Base-by-base conservation (phyloP, 2,888 invertebrate genomes). In the Drosophila conformis region DNA sequence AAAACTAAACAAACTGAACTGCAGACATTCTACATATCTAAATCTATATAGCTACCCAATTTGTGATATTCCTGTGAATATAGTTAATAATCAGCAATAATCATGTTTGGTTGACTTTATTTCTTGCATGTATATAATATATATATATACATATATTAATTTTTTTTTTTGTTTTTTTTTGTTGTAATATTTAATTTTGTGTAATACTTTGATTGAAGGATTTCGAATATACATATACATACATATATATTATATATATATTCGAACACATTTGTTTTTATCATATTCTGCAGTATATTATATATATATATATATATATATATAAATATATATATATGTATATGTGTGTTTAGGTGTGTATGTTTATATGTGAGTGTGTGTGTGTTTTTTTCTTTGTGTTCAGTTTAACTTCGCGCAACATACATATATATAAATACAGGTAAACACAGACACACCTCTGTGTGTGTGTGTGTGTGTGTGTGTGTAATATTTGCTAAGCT, bases 151-250 rank as follows among this genome's bases (percentile, higher is more conserved):
- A 56, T 64, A 35, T 63, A 52, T 74, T 72, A 46, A 78, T 58
- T 60, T 52, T 54, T 31, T 58, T 1, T 48, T 31, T 64, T 53
- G 21, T 58, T 2, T 40, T 31, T 64, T n/a, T 61, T 63, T 53
- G 35, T 29, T 31, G 38, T 36, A 68, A 35, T 56, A 53, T 60
- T 61, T 36, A 31, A 52, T 57, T 60, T 62, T 69, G 70, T 81
- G 70, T 90, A 90, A 90, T 90, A 91, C 90, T 90, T 90, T 88
- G 80, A 86, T 85, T 90, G 82, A 82, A 83, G 91, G 91, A 90
- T 82, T 82, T 80, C 79, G 81, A 81, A 86, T 81, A 83, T 67
- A 79, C 61, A 73, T 71, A 70, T 54, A 29, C 38, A 29, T 29
- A 65, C 66, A 76, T 71, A 64, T 76, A 87, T 88, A 84, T 80